Conservation (phyloP, 2,888 invertebrate genomes). For the Agrotis exclamationis region DNA sequence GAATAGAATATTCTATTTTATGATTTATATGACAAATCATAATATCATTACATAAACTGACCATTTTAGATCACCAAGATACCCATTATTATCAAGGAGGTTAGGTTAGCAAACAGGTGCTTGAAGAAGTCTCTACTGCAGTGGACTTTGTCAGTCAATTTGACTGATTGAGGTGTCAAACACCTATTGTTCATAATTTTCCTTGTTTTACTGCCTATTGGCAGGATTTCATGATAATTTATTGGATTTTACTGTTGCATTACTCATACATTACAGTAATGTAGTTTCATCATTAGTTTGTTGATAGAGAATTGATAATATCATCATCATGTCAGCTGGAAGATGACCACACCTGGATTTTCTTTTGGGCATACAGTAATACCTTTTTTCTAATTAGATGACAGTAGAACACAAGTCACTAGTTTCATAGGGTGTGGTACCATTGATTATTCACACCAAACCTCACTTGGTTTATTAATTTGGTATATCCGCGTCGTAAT, state of each 20-base stretch:
- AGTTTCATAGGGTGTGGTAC: slow-evolving; percentile 60
- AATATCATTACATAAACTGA: no score
- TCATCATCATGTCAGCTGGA: slow-evolving; percentile 7
- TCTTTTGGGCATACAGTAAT: slow-evolving; percentile 4
- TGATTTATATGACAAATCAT: no score
- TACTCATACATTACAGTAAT: background rate
- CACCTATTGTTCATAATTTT: slow-evolving; percentile 29
- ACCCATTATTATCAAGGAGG: background rate
- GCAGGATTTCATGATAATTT: slow-evolving; percentile 37
- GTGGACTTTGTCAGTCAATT: background rate
- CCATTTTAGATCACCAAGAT: no score
- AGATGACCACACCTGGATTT: slow-evolving; percentile 18
- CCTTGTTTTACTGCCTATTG: slow-evolving; percentile 30
- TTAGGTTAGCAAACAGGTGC: slow-evolving; percentile 12
- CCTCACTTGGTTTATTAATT: slow-evolving; percentile 35
- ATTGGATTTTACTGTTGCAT: slow-evolving; percentile 9
- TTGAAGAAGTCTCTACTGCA: background rate
- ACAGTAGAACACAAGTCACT: slow-evolving; percentile 33
- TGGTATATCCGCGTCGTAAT: slow-evolving; percentile 20
- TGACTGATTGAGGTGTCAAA: background rate
- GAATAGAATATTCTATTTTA: no score
- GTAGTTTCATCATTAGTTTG: slow-evolving; percentile 1
- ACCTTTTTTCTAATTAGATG: slow-evolving; percentile 14
- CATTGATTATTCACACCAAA: slow-evolving; percentile 53
- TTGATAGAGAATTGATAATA: background rate